Percentiles rank a stretch among this genome's conserved stretches.
These are phyloP conservation scores for Ivindomyrus marchei DNA, from an alignment of 2,113 vertebrate species.

Conservation along the genomic window DNA sequence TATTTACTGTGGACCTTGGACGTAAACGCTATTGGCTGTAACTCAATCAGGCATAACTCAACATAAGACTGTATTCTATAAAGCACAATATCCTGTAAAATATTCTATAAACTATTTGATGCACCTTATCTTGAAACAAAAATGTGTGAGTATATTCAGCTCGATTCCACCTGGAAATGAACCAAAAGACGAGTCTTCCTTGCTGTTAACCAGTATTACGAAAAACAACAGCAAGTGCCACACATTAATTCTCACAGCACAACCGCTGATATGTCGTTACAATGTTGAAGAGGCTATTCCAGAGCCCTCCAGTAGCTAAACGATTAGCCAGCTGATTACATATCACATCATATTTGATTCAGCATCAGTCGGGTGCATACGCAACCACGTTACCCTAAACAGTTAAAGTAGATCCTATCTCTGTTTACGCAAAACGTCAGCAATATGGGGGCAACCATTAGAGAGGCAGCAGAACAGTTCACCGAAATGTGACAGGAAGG, in stretches of 20 bases:
- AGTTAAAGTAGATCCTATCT: background rate
- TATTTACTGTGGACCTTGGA: no score
- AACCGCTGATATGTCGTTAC: background rate
- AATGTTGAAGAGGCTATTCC: background rate
- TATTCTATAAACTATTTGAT: background rate
- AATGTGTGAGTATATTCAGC: background rate
- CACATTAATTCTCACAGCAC: background rate
- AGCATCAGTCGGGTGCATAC: background rate
- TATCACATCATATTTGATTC: background rate
- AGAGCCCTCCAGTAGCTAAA: background rate
- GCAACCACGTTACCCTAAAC: background rate
- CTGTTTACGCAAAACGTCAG: conserved; percentile 11
- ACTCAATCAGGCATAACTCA: no score
- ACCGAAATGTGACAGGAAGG: background rate
- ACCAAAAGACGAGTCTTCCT: background rate
- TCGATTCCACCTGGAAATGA: background rate
- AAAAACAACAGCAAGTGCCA: background rate
- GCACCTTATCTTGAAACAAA: background rate
- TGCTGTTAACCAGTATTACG: background rate
- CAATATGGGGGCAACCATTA: background rate
- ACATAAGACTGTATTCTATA: background rate
- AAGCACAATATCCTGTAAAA: background rate
- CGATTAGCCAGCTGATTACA: background rate
- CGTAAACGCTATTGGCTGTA: no score
- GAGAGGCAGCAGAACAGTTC: background rate